These are phyloP conservation scores for Chloroceryle amazona DNA, from an alignment of 2,797 vertebrate genomes.

Conservation along the genomic window DNA sequence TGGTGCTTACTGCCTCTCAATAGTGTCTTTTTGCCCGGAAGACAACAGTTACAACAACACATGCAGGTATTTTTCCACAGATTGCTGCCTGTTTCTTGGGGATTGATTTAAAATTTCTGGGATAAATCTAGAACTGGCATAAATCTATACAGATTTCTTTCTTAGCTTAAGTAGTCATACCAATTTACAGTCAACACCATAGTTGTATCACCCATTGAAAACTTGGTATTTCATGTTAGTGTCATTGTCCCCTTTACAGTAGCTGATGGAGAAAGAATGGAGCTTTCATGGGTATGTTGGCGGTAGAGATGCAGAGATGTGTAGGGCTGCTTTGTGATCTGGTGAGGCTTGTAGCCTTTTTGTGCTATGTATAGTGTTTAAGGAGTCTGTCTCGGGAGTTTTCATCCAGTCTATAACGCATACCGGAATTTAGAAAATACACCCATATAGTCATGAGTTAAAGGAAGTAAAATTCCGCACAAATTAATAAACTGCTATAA, in stretches of 20 bases:
- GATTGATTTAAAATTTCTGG: neutral
- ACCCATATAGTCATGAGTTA: neutral
- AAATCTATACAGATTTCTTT: neutral
- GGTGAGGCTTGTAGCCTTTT: neutral
- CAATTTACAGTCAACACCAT: neutral
- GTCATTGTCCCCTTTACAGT: neutral
- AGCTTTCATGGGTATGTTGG: neutral
- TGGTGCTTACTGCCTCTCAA: neutral
- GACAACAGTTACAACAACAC: neutral
- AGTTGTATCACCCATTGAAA: neutral
- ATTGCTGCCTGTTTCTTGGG: neutral
- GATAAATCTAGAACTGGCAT: neutral
- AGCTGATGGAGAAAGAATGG: neutral
- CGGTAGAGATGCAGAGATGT: neutral
- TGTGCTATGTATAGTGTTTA: neutral
- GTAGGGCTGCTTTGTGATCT: neutral
- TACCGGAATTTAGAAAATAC: neutral
- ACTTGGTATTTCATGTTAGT: neutral
- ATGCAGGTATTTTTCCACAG: neutral
- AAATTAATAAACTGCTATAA: neutral
- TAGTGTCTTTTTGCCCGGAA: neutral
- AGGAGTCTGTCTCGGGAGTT: neutral
- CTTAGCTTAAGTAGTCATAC: neutral
- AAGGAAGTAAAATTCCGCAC: neutral
- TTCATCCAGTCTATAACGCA: neutral